These are phyloP conservation scores for Hydriomena furcata DNA, from an alignment of 2,888 invertebrate species.

Conservation along the genomic window DNA sequence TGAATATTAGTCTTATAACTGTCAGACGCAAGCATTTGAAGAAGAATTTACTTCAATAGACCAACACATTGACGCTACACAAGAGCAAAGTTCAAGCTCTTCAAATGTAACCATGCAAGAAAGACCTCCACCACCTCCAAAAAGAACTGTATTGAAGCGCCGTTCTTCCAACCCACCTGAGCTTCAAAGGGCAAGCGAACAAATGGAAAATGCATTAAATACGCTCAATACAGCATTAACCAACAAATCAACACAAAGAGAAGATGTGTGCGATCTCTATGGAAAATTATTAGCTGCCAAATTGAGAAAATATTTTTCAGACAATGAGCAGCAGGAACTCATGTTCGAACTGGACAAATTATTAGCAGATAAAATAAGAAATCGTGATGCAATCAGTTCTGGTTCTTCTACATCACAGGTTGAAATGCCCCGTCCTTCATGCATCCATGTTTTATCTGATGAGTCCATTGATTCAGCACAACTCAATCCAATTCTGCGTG, in stretches of 20 bases:
- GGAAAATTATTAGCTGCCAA: constrained; percentile 18
- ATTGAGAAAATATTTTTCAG: constrained; percentile 20
- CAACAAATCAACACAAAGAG: constrained; percentile 20
- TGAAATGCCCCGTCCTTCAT: constrained; percentile 13
- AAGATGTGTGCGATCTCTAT: constrained; percentile 21
- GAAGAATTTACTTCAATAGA: constrained; percentile 18
- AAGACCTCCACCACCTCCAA: constrained; percentile 16
- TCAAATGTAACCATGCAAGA: constrained; percentile 18
- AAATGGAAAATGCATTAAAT: constrained; percentile 18
- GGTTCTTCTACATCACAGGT: constrained; percentile 18
- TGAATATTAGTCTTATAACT: constrained; percentile 84
- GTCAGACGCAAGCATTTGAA: constrained; percentile 15
- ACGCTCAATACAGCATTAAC: constrained; percentile 7
- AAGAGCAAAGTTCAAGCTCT: constrained; percentile 17
- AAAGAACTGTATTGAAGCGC: constrained; percentile 19
- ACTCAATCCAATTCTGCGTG: constrained; percentile 19
- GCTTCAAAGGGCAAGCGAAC: constrained; percentile 21
- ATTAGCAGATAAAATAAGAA: constrained; percentile 5
- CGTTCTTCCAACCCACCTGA: constrained; percentile 22
- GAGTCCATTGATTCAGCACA: constrained; percentile 20
- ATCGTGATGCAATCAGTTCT: constrained; percentile 12
- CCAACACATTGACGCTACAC: constrained; percentile 18
- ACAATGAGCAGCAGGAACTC: constrained; percentile 6
- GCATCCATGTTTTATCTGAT: constrained; percentile 23
- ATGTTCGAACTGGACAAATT: constrained; percentile 8